Evolutionary conservation across 2,797 vertebrate genomes (phyloP), one percentile per base, ranked within the genome.

Genomic region (Muscicapa striata): DNA sequence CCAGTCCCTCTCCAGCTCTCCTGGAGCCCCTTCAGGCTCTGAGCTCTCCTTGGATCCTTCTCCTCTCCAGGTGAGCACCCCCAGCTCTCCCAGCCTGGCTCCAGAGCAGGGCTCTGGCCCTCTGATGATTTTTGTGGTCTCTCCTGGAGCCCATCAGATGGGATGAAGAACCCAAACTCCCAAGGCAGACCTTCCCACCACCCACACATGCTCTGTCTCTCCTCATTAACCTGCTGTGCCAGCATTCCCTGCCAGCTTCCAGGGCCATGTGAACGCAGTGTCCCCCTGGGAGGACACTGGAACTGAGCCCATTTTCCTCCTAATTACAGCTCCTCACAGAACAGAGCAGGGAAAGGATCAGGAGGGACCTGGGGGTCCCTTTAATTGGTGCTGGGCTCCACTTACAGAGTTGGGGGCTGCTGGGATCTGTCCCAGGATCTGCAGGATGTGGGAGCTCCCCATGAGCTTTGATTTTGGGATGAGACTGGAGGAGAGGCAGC

Each of bases 1-100:
- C n/a, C n/a, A n/a, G n/a, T n/a, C n/a, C n/a, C n/a, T n/a, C n/a
- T n/a, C n/a, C n/a, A n/a, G n/a, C n/a, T n/a, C n/a, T n/a, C n/a
- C n/a, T n/a, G n/a, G n/a, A n/a, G n/a, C n/a, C n/a, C n/a, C n/a
- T n/a, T n/a, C n/a, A n/a, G n/a, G n/a, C n/a, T n/a, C n/a, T n/a
- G n/a, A n/a, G n/a, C n/a, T n/a, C n/a, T n/a, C 34, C 24, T 26
- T 55, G 74, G 30, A 69, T 0, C 73, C 46, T 54, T 59, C 55
- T 5, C 51, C 2, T 63, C 20, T 54, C 64, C 64, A 55, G 41
- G 2, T 2, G 34, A 36, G 0, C 43, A 13, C 0, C 0, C 22
- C 43, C 41, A 55, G 26, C 34, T 55, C 57, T 22, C 49, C 36
- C 49, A 70, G 30, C 15, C 41, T 55, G 4, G 3, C 57, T 19